These are phyloP conservation scores for Odobenus rosmarus DNA, from an alignment of 2,113 vertebrate genomes.

Conservation along the genomic window DNA sequence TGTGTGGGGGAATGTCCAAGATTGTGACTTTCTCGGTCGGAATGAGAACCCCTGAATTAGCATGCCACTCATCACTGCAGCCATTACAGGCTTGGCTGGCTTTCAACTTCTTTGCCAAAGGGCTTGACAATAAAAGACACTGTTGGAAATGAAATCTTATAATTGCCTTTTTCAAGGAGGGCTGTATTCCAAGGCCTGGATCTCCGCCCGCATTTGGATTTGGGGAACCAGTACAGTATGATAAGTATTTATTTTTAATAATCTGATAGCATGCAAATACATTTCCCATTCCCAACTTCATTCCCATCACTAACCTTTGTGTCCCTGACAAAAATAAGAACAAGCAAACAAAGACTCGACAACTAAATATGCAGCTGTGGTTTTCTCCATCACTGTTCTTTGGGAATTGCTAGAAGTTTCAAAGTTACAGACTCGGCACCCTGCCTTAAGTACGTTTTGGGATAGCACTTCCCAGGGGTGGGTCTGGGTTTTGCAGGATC, in stretches of 20 bases:
- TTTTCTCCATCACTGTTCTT: neutral
- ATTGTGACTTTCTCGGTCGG: neutral
- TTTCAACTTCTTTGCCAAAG: constrained; percentile 35
- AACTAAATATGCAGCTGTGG: no score
- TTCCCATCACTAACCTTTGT: neutral
- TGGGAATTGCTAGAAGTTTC: neutral
- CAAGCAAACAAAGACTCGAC: neutral
- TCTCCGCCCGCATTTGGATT: constrained; percentile 26
- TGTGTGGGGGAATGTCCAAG: accelerated
- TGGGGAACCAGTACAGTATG: neutral
- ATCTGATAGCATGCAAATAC: constrained; percentile 63
- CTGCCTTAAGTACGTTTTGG: neutral
- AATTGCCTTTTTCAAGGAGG: constrained; percentile 46
- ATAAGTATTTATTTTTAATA: constrained; percentile 65
- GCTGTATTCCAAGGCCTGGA: constrained; percentile 17
- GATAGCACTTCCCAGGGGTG: neutral
- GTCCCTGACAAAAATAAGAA: neutral
- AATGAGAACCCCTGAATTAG: neutral
- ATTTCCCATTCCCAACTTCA: constrained; percentile 22
- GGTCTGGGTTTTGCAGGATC: neutral
- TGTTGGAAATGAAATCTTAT: constrained; percentile 59
- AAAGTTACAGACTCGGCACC: neutral
- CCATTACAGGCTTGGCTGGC: neutral
- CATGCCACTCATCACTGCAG: accelerated
- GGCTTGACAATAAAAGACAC: neutral